Conservation (phyloP, 2,113 vertebrate genomes). For the Barnardius zonarius region DNA sequence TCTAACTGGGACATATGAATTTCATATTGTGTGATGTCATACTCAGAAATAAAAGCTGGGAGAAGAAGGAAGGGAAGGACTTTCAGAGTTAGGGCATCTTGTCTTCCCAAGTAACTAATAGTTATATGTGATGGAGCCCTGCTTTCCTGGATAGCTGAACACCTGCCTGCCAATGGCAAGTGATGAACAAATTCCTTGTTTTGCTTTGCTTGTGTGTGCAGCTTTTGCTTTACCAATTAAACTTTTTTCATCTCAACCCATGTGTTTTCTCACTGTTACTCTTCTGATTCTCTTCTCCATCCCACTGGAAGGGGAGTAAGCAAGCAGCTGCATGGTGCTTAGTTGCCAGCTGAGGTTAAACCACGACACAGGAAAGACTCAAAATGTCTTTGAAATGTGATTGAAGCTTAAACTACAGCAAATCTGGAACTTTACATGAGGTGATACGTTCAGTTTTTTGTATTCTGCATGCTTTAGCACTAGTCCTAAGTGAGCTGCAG, state of each 20-base stretch:
- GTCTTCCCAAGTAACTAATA: neutral
- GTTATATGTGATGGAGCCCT: fast-evolving
- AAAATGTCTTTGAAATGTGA: neutral
- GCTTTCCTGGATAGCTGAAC: neutral
- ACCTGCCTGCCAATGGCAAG: fast-evolving
- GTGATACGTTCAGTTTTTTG: neutral
- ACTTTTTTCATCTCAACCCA: neutral
- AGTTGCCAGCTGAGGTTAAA: neutral
- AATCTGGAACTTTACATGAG: neutral
- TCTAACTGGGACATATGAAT: no score
- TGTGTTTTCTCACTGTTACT: neutral
- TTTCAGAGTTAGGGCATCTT: neutral
- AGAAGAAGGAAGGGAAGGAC: neutral
- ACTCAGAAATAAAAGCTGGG: neutral
- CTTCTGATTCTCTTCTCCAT: neutral
- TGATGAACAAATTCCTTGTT: neutral
- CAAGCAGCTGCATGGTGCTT: neutral
- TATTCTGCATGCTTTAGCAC: neutral
- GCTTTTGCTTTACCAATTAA: neutral
- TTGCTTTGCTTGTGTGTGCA: neutral
- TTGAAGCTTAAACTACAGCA: neutral
- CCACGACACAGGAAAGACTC: neutral
- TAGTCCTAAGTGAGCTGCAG: neutral
- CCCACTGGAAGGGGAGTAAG: neutral
- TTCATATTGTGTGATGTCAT: neutral